Conservation (phyloP, 2,797 vertebrate genomes). For the Potorous gilbertii region DNA sequence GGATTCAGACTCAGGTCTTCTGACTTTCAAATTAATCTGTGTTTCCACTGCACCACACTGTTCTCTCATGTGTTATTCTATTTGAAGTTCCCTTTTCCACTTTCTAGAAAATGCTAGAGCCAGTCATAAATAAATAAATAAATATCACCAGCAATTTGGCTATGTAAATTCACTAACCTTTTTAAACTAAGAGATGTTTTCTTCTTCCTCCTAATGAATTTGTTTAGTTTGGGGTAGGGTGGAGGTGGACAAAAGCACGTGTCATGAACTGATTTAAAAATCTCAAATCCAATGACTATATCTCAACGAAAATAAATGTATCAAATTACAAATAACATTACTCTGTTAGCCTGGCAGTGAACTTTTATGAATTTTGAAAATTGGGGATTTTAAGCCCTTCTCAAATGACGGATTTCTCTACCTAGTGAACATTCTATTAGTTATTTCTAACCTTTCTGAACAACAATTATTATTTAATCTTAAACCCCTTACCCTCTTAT, state of each 20-base stretch:
- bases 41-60: background rate
- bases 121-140: background rate
- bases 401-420: slow-evolving; percentile 31
- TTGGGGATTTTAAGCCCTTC: background rate
- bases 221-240: background rate
- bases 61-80: background rate
- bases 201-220: slow-evolving; percentile 1
- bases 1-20: background rate
- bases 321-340: slow-evolving; percentile 41
- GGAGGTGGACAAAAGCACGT: background rate
- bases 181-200: background rate
- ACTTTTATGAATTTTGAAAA: background rate
- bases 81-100: background rate
- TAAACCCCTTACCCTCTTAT: background rate
- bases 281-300: background rate
- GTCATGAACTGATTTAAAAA: slow-evolving; percentile 1
- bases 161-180: background rate
- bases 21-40: background rate
- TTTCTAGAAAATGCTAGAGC: background rate
- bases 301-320: slow-evolving; percentile 32
- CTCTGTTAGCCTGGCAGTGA: slow-evolving; percentile 23
- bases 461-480: slow-evolving; percentile 22
- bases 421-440: background rate
- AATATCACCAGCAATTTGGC: background rate
- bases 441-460: slow-evolving; percentile 48